phyloP scores from a whole-genome alignment of 1,140 invertebrate genomes.

The Lysiphlebus fabarum region DNA sequence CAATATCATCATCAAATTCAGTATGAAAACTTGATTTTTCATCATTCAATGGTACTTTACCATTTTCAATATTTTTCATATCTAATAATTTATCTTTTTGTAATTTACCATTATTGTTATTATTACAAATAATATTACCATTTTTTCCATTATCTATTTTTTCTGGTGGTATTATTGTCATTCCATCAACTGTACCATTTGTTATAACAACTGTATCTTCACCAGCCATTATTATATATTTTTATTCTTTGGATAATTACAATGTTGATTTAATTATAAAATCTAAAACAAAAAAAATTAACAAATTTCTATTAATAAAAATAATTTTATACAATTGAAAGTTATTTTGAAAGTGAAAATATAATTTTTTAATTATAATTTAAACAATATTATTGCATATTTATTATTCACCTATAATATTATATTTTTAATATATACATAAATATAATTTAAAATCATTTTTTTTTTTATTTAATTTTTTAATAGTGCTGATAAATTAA shows the following conservation, averaged over 20 bases:
- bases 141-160: constrained; percentile 43
- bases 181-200: constrained; percentile 40
- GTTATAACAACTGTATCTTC: constrained; percentile 43
- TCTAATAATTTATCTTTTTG: constrained; percentile 45
- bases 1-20: constrained; percentile 53
- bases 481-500: too few species aligned
- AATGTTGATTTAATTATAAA: not conserved
- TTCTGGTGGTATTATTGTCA: constrained; percentile 43
- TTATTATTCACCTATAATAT: not conserved
- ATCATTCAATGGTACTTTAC: constrained; percentile 37
- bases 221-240: constrained; percentile 38
- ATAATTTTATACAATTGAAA: constrained; percentile 20
- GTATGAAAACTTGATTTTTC: constrained; percentile 43
- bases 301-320: not conserved
- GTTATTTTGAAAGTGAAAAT: constrained; percentile 23
- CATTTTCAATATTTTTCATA: constrained; percentile 38
- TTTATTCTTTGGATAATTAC: not conserved
- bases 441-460: too few species aligned
- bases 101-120: constrained; percentile 49
- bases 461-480: too few species aligned
- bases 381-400: constrained; percentile 12
- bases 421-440: too few species aligned
- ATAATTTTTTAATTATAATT: not conserved
- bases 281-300: constrained; percentile 2
- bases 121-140: constrained; percentile 37